Percentiles rank a stretch among this genome's conserved stretches.
These are phyloP conservation scores for Astreopora myriophthalma DNA, from an alignment of 64 coral and sea anemone genomes.

Conservation along the genomic window DNA sequence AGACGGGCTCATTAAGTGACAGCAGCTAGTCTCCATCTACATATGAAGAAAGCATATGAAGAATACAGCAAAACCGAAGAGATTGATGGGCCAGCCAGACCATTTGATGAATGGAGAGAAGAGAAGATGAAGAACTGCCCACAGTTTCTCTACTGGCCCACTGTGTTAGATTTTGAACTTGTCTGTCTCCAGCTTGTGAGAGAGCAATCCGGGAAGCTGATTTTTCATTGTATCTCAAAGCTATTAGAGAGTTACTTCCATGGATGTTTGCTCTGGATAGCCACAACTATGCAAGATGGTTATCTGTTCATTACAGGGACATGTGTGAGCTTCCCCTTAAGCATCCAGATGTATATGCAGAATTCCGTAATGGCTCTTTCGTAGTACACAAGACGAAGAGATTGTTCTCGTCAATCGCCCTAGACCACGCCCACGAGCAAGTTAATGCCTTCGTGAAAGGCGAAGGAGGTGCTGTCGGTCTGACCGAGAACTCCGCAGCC, in stretches of 20 bases:
- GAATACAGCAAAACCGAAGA: not conserved
- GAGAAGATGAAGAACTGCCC: constrained; percentile 1
- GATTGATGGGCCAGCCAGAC: not conserved
- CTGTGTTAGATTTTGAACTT: constrained; percentile 46
- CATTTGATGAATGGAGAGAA: constrained; percentile 43
- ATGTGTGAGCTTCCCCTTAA: constrained; percentile 42
- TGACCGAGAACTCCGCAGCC: constrained; percentile 38
- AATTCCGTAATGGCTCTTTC: constrained; percentile 20
- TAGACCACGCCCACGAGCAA: constrained; percentile 52
- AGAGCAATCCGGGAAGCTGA: constrained; percentile 37
- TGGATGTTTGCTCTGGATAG: constrained; percentile 39
- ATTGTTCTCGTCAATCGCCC: constrained; percentile 30
- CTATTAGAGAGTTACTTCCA: constrained; percentile 35
- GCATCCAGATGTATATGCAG: constrained; percentile 21
- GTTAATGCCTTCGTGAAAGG: constrained; percentile 46
- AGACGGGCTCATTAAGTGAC: constrained; percentile 50
- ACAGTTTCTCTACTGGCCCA: constrained; percentile 52
- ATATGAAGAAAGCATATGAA: constrained; percentile 38
- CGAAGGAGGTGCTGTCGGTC: constrained; percentile 46
- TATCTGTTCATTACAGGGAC: constrained; percentile 56
- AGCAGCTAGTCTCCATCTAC: constrained; percentile 58
- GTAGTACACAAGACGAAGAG: constrained; percentile 19
- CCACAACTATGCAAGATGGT: constrained; percentile 50
- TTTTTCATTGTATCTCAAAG: constrained; percentile 49
- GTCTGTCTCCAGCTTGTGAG: constrained; percentile 32